Conservation (phyloP, 2,797 vertebrate genomes). For the Spea hammondii region DNA sequence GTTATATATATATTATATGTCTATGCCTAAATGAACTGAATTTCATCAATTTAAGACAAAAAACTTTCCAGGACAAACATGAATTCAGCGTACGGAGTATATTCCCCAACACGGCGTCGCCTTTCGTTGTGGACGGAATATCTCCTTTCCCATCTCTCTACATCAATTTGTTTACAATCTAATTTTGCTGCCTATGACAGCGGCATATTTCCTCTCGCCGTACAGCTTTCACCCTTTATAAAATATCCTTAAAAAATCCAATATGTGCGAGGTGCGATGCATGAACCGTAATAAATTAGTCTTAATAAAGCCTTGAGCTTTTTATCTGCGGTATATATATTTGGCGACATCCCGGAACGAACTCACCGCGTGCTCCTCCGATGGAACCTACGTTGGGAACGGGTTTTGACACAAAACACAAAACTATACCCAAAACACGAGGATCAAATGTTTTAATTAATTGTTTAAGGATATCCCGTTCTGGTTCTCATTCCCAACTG, state of each 20-base stretch:
- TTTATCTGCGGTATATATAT: not conserved
- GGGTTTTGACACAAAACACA: too few species aligned
- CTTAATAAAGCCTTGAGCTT: not conserved
- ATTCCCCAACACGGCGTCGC: not conserved
- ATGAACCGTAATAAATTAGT: not conserved
- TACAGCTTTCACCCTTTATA: not conserved
- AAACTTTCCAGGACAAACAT: not conserved
- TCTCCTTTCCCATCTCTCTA: not conserved
- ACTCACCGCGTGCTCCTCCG: not conserved
- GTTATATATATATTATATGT: too few species aligned
- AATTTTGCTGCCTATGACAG: conserved; percentile 1
- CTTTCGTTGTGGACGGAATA: not conserved
- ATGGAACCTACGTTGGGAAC: too few species aligned
- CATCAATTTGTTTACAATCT: not conserved
- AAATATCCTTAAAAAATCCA: not conserved
- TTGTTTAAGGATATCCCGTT: too few species aligned
- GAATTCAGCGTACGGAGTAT: not conserved
- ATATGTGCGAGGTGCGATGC: not conserved
- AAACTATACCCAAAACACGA: too few species aligned
- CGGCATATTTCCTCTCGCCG: not conserved
- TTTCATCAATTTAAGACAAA: too few species aligned
- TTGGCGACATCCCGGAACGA: not conserved
- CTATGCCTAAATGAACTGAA: too few species aligned
- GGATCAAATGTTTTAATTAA: too few species aligned
- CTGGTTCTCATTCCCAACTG: too few species aligned